Percentiles rank a stretch among this genome's conserved stretches.
phyloP scores from a whole-genome alignment of 1,140 invertebrate genomes.

The Pseudobourletiella spinata region DNA sequence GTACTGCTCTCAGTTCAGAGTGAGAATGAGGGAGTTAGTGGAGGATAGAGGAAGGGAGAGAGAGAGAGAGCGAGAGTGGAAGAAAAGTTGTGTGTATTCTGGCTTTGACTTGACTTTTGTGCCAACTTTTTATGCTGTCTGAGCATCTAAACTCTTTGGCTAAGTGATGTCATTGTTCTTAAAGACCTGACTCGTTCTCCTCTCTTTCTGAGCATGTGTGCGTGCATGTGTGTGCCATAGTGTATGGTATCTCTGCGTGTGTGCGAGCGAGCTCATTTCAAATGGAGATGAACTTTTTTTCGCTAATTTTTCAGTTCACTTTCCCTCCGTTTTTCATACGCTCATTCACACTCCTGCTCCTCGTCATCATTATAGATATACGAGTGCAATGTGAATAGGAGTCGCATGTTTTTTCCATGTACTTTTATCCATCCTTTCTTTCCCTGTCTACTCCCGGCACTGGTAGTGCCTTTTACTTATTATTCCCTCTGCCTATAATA shows the following conservation, averaged over 20 bases:
- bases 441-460: neutral
- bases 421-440: neutral
- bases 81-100: no score
- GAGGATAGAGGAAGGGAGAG: no score
- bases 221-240: neutral
- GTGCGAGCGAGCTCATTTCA: no score
- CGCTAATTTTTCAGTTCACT: slow-evolving; percentile 18
- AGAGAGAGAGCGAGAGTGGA: no score
- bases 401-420: neutral
- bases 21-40: no score
- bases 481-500: slow-evolving; percentile 4
- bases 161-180: slow-evolving; percentile 6
- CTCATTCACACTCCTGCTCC: neutral
- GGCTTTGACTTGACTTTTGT: slow-evolving; percentile 3
- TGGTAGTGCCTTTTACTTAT: neutral
- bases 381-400: no score
- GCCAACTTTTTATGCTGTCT: slow-evolving; percentile 7
- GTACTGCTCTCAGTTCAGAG: no score
- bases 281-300: slow-evolving; percentile 16
- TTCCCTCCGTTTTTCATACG: neutral
- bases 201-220: neutral
- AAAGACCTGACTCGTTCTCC: neutral
- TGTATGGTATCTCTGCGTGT: neutral
- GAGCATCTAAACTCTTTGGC: slow-evolving; percentile 8
- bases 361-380: neutral